Percentiles rank a stretch among this genome's conserved stretches.
Evolutionary conservation across 2,797 vertebrate genomes (phyloP).

Genomic region (Hippocampus kuda): DNA sequence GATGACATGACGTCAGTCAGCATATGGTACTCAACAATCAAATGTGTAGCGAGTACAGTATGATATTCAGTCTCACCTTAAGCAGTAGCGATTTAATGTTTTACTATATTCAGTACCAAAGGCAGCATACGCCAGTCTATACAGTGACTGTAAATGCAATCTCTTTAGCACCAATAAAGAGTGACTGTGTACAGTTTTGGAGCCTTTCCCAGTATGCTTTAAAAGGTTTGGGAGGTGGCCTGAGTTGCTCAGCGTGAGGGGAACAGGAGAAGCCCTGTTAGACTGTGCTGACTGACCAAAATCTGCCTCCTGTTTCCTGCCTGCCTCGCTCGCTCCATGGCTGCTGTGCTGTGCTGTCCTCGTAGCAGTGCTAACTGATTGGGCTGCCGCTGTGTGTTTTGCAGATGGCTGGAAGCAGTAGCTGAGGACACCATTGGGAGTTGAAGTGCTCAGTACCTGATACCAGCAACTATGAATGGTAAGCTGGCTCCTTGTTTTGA

Average conservation of each 20-base stretch:
- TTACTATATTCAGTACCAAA: background rate
- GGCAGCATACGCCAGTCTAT: background rate
- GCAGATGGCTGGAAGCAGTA: slow-evolving; percentile 52
- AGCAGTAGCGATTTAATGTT: background rate
- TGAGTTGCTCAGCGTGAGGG: slow-evolving; percentile 35
- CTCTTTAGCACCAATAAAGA: slow-evolving; percentile 19
- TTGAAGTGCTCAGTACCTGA: slow-evolving; percentile 26
- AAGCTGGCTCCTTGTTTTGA: slow-evolving; percentile 30
- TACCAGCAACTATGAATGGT: slow-evolving; percentile 63
- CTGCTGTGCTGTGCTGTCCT: slow-evolving; percentile 30
- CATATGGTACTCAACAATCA: background rate
- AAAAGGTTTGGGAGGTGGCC: slow-evolving; percentile 49
- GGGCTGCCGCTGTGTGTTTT: slow-evolving; percentile 52
- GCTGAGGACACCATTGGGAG: slow-evolving; percentile 50
- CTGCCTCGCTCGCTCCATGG: slow-evolving; percentile 14
- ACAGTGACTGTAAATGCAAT: slow-evolving; percentile 9
- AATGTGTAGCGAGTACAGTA: background rate
- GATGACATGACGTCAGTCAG: background rate
- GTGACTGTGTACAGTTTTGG: slow-evolving; percentile 32
- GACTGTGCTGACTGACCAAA: slow-evolving; percentile 58
- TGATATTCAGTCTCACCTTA: background rate
- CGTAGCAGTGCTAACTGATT: slow-evolving; percentile 51
- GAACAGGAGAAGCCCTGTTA: slow-evolving; percentile 61
- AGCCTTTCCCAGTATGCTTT: slow-evolving; percentile 38
- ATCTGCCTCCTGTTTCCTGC: slow-evolving; percentile 23